Percentiles rank a stretch among this genome's conserved stretches.
Evolutionary conservation across 2,888 invertebrate genomes (phyloP).

Genomic region (Heliconius ethilla): DNA sequence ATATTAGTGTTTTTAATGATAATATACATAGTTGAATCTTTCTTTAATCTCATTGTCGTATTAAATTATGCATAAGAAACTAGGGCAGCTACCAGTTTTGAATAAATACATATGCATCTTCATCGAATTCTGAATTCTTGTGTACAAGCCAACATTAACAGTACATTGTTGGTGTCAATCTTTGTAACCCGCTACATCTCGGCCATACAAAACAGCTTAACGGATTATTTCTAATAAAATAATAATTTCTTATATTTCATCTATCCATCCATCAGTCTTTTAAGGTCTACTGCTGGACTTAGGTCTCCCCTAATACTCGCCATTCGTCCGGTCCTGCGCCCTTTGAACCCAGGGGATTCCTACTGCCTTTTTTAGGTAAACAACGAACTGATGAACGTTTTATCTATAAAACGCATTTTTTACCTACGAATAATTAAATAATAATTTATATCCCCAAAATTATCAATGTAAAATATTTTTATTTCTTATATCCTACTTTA

Average conservation of each 20-base stretch:
- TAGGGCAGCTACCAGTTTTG: slow-evolving; percentile 22
- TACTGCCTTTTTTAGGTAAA: too few relatives aligned
- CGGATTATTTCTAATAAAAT: neutral
- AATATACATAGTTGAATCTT: slow-evolving; percentile 3
- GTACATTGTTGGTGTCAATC: slow-evolving; percentile 33
- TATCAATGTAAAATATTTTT: too few relatives aligned
- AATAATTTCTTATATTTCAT: neutral
- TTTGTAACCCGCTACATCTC: slow-evolving; percentile 8
- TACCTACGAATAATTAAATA: too few relatives aligned
- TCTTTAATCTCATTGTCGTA: slow-evolving; percentile 13
- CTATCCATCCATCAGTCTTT: too few relatives aligned
- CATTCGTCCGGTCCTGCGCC: too few relatives aligned
- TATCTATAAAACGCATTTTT: too few relatives aligned
- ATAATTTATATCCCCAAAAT: too few relatives aligned
- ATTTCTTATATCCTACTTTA: neutral
- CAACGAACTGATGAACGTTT: too few relatives aligned
- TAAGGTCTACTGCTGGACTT: too few relatives aligned
- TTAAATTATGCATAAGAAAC: slow-evolving; percentile 25
- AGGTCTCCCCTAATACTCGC: too few relatives aligned
- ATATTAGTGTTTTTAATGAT: neutral
- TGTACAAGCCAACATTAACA: slow-evolving; percentile 33
- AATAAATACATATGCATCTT: slow-evolving; percentile 29
- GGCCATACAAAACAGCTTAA: slow-evolving; percentile 30
- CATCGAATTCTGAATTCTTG: slow-evolving; percentile 34
- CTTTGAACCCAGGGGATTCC: too few relatives aligned